These are phyloP conservation scores for Acanthococcus lagerstroemiae DNA, from an alignment of 2,888 invertebrate genomes.

Conservation along the genomic window DNA sequence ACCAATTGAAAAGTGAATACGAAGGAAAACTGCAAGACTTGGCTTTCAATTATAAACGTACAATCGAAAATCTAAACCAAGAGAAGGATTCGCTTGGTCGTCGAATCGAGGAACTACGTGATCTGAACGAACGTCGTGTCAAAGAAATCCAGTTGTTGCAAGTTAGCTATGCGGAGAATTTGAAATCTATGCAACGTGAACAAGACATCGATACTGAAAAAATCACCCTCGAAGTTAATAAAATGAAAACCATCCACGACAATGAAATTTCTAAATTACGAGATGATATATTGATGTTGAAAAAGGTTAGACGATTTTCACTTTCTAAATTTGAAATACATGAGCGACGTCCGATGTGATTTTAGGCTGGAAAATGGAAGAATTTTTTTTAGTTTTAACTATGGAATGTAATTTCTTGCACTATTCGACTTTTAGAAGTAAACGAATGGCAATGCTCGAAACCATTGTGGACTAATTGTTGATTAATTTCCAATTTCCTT, in stretches of 20 bases:
- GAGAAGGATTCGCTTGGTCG: background rate
- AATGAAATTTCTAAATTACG: constrained; percentile 3
- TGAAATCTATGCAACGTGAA: background rate
- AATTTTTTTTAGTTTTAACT: background rate
- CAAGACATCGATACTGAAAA: constrained; percentile 5
- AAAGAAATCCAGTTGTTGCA: too few relatives aligned
- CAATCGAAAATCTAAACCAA: background rate
- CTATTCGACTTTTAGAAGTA: too few relatives aligned
- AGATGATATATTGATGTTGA: too few relatives aligned
- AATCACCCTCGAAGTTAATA: constrained; percentile 13
- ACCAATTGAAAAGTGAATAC: background rate
- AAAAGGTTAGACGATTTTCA: too few relatives aligned
- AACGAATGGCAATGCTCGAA: too few relatives aligned
- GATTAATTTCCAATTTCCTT: background rate
- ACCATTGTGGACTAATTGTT: too few relatives aligned
- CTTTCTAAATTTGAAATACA: too few relatives aligned
- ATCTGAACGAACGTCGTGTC: background rate
- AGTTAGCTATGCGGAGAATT: background rate
- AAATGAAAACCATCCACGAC: constrained; percentile 11
- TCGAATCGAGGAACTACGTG: constrained; percentile 8
- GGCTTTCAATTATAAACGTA: background rate
- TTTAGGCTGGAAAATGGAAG: background rate
- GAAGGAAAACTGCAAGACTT: background rate
- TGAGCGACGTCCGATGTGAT: too few relatives aligned
- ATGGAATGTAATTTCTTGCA: background rate